Conservation (phyloP, 2,888 invertebrate species). For the Dichetophora obliterata region DNA sequence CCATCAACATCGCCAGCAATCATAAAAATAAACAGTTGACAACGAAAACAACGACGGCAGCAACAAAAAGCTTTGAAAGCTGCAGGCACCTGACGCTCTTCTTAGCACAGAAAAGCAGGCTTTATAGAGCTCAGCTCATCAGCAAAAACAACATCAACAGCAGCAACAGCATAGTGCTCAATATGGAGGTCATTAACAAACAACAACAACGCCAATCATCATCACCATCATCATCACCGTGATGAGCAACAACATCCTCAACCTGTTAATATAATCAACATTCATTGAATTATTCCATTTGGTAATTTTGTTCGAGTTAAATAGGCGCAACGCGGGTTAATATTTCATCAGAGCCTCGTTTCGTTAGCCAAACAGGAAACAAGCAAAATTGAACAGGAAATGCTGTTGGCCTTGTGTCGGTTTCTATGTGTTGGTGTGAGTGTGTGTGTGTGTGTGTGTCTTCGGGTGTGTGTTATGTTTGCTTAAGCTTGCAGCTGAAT, state of each 20-base stretch:
- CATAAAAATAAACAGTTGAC: conserved; percentile 9
- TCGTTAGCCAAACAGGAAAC: conserved; percentile 25
- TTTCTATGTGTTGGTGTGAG: background rate
- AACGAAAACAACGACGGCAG: conserved; percentile 9
- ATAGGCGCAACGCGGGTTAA: conserved; percentile 33
- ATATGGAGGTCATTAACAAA: background rate
- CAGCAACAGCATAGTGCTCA: background rate
- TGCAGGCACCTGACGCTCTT: background rate
- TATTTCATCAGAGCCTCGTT: conserved; percentile 26
- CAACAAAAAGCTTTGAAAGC: background rate
- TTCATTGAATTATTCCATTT: conserved; percentile 35
- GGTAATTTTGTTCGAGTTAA: conserved; percentile 31
- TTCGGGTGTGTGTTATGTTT: background rate
- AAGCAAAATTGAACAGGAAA: conserved; percentile 25
- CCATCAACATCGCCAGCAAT: conserved; percentile 1
- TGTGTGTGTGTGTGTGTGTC: background rate
- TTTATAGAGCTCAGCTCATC: conserved; percentile 7
- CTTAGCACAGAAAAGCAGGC: background rate
- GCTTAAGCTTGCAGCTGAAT: background rate
- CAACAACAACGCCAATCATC: background rate
- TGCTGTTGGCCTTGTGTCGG: background rate
- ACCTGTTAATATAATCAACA: conserved; percentile 35
- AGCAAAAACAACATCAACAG: conserved; percentile 14
- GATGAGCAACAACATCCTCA: background rate
- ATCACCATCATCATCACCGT: background rate